phyloP scores from a whole-genome alignment of 2,888 invertebrate species.

The Drosophila setosimentum region DNA sequence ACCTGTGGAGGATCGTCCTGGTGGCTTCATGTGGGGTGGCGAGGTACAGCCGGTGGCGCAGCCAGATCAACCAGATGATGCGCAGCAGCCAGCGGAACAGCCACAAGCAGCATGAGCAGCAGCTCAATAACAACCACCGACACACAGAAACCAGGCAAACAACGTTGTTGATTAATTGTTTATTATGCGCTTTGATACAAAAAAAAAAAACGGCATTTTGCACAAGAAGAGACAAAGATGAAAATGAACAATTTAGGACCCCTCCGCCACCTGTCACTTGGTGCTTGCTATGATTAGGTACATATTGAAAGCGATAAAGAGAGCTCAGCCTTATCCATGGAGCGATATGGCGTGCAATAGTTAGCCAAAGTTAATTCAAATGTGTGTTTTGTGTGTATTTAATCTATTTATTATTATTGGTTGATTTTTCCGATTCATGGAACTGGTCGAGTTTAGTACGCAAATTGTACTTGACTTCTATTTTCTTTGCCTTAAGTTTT shows the following conservation, averaged over 20 bases:
- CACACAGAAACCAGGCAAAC: background rate
- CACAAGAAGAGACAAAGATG: constrained; percentile 28
- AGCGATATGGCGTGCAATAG: constrained; percentile 67
- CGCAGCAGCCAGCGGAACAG: constrained; percentile 32
- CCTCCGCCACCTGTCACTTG: constrained; percentile 67
- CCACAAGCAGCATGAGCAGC: constrained; percentile 28
- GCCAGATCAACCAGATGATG: constrained; percentile 19
- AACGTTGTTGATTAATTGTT: constrained; percentile 37
- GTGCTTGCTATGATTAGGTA: constrained; percentile 70
- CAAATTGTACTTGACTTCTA: constrained; percentile 45
- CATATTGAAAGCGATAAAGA: constrained; percentile 36
- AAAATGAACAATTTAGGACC: constrained; percentile 44
- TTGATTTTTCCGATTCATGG: constrained; percentile 33
- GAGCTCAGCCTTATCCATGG: constrained; percentile 30
- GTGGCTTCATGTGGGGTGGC: constrained; percentile 93
- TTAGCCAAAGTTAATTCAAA: constrained; percentile 74
- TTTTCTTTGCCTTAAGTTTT: constrained; percentile 52
- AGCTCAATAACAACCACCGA: constrained; percentile 66
- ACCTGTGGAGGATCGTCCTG: constrained; percentile 95
- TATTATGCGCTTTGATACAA: constrained; percentile 24
- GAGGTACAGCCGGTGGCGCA: constrained; percentile 63
- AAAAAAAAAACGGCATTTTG: constrained; percentile 18
- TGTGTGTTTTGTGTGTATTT: constrained; percentile 55
- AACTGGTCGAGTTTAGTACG: constrained; percentile 28
- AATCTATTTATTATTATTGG: constrained; percentile 51